phyloP scores from a whole-genome alignment of 2,888 invertebrate genomes.

The Choristoneura rosaceana region DNA sequence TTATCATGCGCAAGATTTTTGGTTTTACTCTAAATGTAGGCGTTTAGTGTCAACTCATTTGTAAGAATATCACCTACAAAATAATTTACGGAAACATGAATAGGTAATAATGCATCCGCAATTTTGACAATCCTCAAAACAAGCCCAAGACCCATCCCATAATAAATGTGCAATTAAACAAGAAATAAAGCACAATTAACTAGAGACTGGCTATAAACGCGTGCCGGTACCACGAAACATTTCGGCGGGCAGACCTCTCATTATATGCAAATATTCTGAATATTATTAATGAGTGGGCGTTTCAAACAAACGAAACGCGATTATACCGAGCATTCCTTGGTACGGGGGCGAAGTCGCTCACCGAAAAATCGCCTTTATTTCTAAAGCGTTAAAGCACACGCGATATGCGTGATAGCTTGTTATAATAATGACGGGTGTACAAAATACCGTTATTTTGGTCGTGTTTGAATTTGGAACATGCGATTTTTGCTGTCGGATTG shows the following conservation, averaged over 20 bases:
- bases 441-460: conserved; percentile 67
- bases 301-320: conserved; percentile 56
- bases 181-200: conserved; percentile 54
- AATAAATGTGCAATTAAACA: conserved; percentile 53
- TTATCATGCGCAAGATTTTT: too few species aligned
- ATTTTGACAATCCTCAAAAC: conserved; percentile 8
- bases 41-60: too few species aligned
- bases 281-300: conserved; percentile 46
- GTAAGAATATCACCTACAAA: too few species aligned
- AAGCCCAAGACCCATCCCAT: conserved; percentile 28
- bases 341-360: conserved; percentile 32
- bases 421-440: conserved; percentile 63
- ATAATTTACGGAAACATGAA: too few species aligned
- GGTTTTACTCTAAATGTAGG: too few species aligned
- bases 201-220: conserved; percentile 22
- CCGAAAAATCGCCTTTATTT: background rate
- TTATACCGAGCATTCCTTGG: conserved; percentile 53
- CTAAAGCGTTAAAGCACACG: background rate
- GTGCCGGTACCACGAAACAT: conserved; percentile 48
- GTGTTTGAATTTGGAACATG: conserved; percentile 59
- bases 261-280: conserved; percentile 66
- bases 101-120: background rate
- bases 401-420: conserved; percentile 51
- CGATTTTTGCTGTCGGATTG: conserved; percentile 62
- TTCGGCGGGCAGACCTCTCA: conserved; percentile 58